A percentile compares a stretch with the other conserved stretches of the same genome.
These are phyloP conservation scores for Crioceris asparagi DNA, from an alignment of 2,888 invertebrate species.

Conservation along the genomic window DNA sequence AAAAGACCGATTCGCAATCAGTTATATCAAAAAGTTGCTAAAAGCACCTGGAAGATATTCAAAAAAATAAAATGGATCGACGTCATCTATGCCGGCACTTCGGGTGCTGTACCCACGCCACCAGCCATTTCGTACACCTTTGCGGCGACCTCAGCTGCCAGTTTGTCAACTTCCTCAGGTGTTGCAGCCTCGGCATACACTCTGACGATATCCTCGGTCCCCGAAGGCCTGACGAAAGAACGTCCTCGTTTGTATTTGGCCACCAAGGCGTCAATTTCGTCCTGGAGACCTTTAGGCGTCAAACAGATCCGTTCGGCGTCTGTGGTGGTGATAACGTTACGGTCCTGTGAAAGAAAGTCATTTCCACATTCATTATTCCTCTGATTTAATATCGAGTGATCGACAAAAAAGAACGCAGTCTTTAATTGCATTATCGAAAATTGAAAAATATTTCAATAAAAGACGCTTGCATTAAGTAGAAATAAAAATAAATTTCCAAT, in stretches of 20 bases:
- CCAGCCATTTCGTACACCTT: slow-evolving; percentile 70
- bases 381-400: too few species aligned
- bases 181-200: slow-evolving; percentile 92
- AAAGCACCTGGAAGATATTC: too few species aligned
- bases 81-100: slow-evolving; percentile 21
- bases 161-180: slow-evolving; percentile 43
- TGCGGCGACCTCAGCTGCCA: slow-evolving; percentile 66
- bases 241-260: slow-evolving; percentile 59
- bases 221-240: slow-evolving; percentile 90
- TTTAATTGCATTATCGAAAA: neutral
- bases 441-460: neutral
- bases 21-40: too few species aligned
- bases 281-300: slow-evolving; percentile 75
- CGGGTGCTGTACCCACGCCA: slow-evolving; percentile 60
- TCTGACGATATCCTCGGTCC: slow-evolving; percentile 93
- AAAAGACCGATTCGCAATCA: too few species aligned
- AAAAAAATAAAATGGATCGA: too few species aligned
- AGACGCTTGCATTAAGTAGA: neutral
- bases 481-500: neutral
- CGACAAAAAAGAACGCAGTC: neutral
- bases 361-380: too few species aligned
- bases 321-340: slow-evolving; percentile 72
- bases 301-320: slow-evolving; percentile 79
- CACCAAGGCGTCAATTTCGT: slow-evolving; percentile 62
- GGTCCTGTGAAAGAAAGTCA: slow-evolving; percentile 53